Percentiles rank a stretch among this genome's conserved stretches.
phyloP scores from a whole-genome alignment of 2,113 vertebrate genomes.

The Crotalus tigris region DNA sequence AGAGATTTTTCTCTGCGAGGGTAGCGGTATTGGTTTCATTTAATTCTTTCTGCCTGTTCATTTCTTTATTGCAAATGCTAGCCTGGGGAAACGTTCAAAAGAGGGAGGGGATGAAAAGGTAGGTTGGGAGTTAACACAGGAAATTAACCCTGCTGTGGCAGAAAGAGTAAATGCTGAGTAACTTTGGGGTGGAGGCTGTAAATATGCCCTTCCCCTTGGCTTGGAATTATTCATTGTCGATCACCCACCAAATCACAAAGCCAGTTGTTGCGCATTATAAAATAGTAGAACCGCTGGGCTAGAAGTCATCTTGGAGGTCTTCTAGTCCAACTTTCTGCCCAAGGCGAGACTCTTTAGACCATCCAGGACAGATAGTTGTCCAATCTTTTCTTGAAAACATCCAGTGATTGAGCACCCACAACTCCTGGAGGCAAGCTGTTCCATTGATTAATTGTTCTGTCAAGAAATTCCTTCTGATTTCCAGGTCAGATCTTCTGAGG shows the following conservation, averaged over 20 bases:
- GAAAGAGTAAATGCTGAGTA: constrained; percentile 57
- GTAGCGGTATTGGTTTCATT: constrained; percentile 65
- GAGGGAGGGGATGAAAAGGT: constrained; percentile 67
- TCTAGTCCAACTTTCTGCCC: not conserved
- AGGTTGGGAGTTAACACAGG: constrained; percentile 66
- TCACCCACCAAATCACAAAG: rapidly evolving
- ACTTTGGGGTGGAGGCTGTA: constrained; percentile 32
- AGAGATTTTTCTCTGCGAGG: constrained; percentile 47
- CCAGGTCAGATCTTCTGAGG: not conserved
- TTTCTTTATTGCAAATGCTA: constrained; percentile 71
- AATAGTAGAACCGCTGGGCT: not conserved
- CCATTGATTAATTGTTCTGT: not conserved
- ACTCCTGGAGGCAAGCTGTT: no score
- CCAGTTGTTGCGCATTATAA: not conserved
- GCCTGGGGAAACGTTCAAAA: constrained; percentile 69
- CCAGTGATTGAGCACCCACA: no score
- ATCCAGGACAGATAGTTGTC: not conserved
- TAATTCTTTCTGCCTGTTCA: constrained; percentile 81
- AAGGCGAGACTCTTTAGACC: not conserved
- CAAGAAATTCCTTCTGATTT: not conserved
- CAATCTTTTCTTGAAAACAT: not conserved
- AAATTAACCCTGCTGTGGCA: constrained; percentile 70
- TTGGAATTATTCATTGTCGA: not conserved
- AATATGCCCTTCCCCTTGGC: not conserved
- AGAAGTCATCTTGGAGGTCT: not conserved